Evolutionary conservation across 2,888 invertebrate genomes (phyloP).

Genomic region (Rotaria sp.): DNA sequence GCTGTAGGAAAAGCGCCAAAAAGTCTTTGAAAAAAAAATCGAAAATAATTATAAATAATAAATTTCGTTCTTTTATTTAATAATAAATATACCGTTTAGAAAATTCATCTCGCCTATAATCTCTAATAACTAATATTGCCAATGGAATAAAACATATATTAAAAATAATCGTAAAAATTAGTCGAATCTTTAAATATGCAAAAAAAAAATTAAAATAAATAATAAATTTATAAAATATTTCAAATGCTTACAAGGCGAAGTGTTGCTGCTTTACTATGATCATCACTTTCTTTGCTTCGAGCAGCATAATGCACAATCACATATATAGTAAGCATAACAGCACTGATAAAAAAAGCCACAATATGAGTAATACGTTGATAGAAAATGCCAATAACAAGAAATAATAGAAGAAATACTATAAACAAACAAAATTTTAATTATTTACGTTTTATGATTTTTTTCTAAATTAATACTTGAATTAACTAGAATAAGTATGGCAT

Average conservation of each 20-base stretch:
- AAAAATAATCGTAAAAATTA: not conserved
- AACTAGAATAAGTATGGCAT: not conserved
- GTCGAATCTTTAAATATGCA: not conserved
- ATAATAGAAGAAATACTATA: not conserved
- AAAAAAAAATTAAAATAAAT: not conserved
- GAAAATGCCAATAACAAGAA: not conserved
- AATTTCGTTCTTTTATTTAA: not conserved
- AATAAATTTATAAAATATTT: not conserved
- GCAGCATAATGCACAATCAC: not conserved
- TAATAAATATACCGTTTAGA: not conserved
- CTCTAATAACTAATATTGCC: not conserved
- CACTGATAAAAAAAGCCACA: not conserved
- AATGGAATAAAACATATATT: not conserved
- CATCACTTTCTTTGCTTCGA: not conserved
- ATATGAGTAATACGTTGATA: conserved; percentile 12
- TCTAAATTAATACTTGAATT: not conserved
- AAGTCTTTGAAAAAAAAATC: not conserved
- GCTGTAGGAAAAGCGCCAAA: not conserved
- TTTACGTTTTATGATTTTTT: not conserved
- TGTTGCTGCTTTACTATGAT: not conserved
- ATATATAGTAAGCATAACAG: not conserved
- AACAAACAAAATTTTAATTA: not conserved
- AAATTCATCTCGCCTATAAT: conserved; percentile 19
- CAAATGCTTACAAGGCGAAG: not conserved
- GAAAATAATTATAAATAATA: not conserved